phyloP scores from a whole-genome alignment of 2,113 vertebrate species.

The Prolemur simus region DNA sequence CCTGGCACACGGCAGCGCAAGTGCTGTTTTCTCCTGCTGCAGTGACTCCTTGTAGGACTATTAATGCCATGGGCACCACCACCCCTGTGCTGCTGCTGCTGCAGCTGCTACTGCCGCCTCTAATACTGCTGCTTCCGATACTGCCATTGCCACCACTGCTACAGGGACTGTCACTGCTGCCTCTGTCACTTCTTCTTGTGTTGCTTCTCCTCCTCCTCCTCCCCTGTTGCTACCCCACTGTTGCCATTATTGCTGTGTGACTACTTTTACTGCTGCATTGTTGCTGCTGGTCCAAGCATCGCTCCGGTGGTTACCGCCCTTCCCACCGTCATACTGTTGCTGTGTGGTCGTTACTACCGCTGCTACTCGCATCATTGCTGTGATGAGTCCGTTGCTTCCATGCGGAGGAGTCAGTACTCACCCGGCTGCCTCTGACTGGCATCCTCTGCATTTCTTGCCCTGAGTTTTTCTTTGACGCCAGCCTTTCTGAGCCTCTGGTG shows the following conservation, averaged over 20 bases:
- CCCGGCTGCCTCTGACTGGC: not conserved
- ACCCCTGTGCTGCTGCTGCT: not conserved
- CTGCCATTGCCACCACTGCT: no score
- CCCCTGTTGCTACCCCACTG: not conserved
- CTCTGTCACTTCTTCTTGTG: no score
- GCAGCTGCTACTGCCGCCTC: not conserved
- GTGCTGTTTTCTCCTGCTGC: not conserved
- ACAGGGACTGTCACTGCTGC: not conserved
- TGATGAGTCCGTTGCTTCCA: not conserved
- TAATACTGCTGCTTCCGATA: not conserved
- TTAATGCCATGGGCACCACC: accelerated
- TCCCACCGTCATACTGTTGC: accelerated
- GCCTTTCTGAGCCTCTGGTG: not conserved
- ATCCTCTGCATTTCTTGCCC: not conserved
- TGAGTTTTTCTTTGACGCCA: not conserved
- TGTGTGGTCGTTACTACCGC: not conserved
- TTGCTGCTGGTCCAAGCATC: accelerated
- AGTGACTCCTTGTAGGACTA: accelerated
- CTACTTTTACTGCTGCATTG: not conserved
- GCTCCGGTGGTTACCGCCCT: accelerated
- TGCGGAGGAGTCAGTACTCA: not conserved
- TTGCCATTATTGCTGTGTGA: not conserved
- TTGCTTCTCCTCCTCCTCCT: not conserved
- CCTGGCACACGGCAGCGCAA: accelerated
- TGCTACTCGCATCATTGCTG: not conserved